Conservation (phyloP, 2,888 invertebrate species). For the Tridacna gigas region DNA sequence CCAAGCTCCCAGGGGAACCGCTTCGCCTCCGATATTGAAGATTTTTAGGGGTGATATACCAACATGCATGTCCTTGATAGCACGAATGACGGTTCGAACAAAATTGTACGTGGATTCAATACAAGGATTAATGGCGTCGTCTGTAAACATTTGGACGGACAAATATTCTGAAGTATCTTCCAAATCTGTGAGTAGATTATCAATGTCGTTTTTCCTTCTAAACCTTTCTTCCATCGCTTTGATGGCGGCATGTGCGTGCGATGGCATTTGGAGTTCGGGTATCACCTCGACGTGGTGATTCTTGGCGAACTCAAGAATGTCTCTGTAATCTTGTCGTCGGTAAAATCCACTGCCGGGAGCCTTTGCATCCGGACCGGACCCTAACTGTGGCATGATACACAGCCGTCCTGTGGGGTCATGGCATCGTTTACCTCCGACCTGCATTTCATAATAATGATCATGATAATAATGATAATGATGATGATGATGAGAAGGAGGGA, state of each 20-base stretch:
- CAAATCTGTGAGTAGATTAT: constrained; percentile 64
- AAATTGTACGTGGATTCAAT: constrained; percentile 79
- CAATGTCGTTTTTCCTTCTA: constrained; percentile 61
- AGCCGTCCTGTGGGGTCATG: constrained; percentile 66
- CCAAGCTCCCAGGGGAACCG: constrained; percentile 78
- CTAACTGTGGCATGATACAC: constrained; percentile 74
- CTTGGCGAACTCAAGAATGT: constrained; percentile 73
- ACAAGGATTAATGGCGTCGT: constrained; percentile 82
- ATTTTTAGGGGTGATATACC: constrained; percentile 69
- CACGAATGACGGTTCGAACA: constrained; percentile 74
- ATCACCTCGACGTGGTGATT: constrained; percentile 77
- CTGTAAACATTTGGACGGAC: constrained; percentile 79
- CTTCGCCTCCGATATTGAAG: constrained; percentile 81
- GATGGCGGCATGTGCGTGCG: constrained; percentile 79
- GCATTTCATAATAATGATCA: background rate
- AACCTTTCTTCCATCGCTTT: constrained; percentile 76
- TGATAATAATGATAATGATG: no score
- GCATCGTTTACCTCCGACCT: constrained; percentile 77
- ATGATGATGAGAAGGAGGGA: no score
- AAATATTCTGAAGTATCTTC: constrained; percentile 65
- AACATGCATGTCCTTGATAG: constrained; percentile 67
- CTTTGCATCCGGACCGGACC: constrained; percentile 69
- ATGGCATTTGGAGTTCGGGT: constrained; percentile 81
- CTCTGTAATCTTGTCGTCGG: constrained; percentile 72
- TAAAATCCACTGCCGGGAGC: constrained; percentile 76